Evolutionary conservation across 2,888 invertebrate genomes (phyloP).

Genomic region (Tanytarsus gracilentus): DNA sequence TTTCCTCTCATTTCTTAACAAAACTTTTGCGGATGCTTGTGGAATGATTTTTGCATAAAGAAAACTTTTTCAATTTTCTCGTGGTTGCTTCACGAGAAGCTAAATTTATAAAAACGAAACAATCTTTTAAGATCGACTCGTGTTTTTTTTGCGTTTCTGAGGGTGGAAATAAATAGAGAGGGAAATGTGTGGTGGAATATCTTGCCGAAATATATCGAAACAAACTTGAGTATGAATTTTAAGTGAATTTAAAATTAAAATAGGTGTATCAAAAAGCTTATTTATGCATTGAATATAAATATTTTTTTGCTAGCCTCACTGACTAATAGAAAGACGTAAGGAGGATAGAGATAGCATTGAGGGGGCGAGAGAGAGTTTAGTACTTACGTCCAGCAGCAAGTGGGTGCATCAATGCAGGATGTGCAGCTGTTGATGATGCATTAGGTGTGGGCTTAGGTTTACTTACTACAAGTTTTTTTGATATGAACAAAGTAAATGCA

Average conservation of each 20-base stretch:
- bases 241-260: no score
- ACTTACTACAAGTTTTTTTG: constrained; percentile 57
- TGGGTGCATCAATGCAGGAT: constrained; percentile 99
- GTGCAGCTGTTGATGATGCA: constrained; percentile 91
- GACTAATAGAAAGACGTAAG: neutral
- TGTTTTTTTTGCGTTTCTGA: no score
- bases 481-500: neutral
- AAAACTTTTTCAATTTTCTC: constrained; percentile 13
- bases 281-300: no score
- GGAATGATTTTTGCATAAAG: neutral
- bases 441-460: constrained; percentile 99
- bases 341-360: neutral
- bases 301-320: no score
- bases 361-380: constrained; percentile 36
- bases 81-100: neutral
- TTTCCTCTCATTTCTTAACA: no score
- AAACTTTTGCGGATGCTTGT: neutral
- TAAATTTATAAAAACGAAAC: neutral
- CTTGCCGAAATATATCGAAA: no score
- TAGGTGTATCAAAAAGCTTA: no score
- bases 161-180: no score
- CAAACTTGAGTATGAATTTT: no score
- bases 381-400: constrained; percentile 98
- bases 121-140: no score
- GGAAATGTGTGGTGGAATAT: no score